Conservation (phyloP, 2,888 invertebrate species). For the Mythimna pallens region DNA sequence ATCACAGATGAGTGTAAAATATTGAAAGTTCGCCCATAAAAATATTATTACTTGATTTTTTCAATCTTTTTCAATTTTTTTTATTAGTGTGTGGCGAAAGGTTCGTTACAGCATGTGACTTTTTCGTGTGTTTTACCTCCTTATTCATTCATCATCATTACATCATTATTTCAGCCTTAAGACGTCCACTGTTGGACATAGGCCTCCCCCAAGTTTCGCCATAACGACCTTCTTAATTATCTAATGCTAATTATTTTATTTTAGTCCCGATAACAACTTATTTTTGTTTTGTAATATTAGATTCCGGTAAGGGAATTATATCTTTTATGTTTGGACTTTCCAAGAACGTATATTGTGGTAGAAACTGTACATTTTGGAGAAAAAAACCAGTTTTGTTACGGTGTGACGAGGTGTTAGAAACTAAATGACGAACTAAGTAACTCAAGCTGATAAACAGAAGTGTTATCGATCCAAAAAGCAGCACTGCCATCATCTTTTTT, state of each 20-base stretch:
- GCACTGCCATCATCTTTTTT: background rate
- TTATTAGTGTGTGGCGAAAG: background rate
- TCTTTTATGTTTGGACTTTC: background rate
- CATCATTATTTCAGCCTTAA: too few relatives aligned
- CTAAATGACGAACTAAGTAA: conserved; percentile 16
- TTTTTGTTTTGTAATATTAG: background rate
- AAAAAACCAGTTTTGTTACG: background rate
- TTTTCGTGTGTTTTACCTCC: background rate
- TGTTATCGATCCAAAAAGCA: background rate
- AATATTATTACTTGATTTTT: background rate
- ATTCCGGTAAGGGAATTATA: background rate
- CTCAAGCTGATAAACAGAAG: background rate
- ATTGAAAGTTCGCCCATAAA: background rate
- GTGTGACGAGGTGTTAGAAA: conserved; percentile 36
- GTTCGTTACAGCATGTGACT: background rate
- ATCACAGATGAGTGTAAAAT: background rate
- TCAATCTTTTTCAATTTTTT: background rate
- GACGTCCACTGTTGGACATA: too few relatives aligned
- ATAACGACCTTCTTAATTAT: too few relatives aligned
- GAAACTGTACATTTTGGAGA: background rate
- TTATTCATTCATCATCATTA: too few relatives aligned
- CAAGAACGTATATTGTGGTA: too few relatives aligned
- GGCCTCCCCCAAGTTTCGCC: too few relatives aligned
- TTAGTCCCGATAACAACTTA: background rate
- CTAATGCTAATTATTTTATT: background rate